These are phyloP conservation scores for Dicentrarchus labrax DNA, from an alignment of 2,113 vertebrate species.

Conservation along the genomic window DNA sequence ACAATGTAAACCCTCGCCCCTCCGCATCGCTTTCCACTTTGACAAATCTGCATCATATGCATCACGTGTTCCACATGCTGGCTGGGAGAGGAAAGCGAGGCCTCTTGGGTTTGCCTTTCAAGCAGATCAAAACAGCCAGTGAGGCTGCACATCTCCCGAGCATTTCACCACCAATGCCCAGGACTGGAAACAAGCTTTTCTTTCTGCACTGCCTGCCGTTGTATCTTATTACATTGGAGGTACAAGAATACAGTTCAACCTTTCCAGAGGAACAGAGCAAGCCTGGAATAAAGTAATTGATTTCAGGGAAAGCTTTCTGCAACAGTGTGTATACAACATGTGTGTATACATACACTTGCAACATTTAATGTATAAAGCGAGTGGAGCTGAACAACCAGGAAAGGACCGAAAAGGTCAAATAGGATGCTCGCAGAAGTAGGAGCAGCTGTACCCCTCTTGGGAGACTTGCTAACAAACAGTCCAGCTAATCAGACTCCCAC, in stretches of 20 bases:
- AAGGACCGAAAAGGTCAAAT: conserved; percentile 74
- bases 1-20: conserved; percentile 12
- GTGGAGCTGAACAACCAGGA: conserved; percentile 39
- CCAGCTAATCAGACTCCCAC: conserved; percentile 57
- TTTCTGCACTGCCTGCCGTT: conserved; percentile 44
- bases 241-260: conserved; percentile 52
- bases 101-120: conserved; percentile 58
- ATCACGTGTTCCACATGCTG: conserved; percentile 43
- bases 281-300: conserved; percentile 57
- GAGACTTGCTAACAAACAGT: conserved; percentile 51
- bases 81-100: conserved; percentile 14
- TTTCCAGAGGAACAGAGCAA: conserved; percentile 50
- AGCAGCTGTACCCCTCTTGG: conserved; percentile 45
- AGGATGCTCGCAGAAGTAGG: conserved; percentile 59
- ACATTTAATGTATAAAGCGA: conserved; percentile 43
- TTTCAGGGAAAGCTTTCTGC: conserved; percentile 45
- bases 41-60: conserved; percentile 47
- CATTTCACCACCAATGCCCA: conserved; percentile 35
- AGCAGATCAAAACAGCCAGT: conserved; percentile 61
- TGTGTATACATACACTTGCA: conserved; percentile 24
- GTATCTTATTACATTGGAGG: conserved; percentile 60
- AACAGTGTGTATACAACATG: background rate
- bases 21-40: background rate
- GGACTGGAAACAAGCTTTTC: conserved; percentile 40
- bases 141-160: conserved; percentile 66